These are phyloP conservation scores for Engraulis encrasicolus DNA, from an alignment of 2,113 vertebrate genomes.

Conservation along the genomic window DNA sequence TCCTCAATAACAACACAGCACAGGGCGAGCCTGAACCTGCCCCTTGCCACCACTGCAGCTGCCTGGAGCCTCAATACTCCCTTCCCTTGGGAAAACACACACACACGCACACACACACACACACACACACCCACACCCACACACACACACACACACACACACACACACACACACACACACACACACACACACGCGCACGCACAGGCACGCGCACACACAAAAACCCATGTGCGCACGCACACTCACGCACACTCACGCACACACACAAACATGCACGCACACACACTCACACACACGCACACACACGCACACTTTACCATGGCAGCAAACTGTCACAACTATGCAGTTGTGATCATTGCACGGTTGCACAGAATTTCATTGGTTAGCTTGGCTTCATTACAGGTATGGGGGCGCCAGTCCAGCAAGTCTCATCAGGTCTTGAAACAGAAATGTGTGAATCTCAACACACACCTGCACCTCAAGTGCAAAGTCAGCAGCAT, in stretches of 20 bases:
- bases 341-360: too few species aligned
- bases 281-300: too few species aligned
- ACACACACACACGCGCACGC: not conserved
- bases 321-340: too few species aligned
- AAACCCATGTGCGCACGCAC: not conserved
- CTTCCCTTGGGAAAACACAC: not conserved
- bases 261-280: not conserved
- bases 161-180: not conserved
- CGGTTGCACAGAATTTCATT: too few species aligned
- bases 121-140: not conserved
- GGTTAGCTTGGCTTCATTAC: not conserved
- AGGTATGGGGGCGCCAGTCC: not conserved
- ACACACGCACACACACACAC: not conserved
- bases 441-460: not conserved
- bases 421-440: not conserved
- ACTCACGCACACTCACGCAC: not conserved
- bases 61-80: not conserved
- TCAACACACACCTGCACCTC: not conserved
- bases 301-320: too few species aligned
- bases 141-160: not conserved
- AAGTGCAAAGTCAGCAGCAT: not conserved
- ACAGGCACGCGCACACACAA: not conserved
- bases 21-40: slow-evolving; percentile 51
- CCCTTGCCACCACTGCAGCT: not conserved
- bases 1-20: slow-evolving; percentile 29